A percentile compares a stretch with the other conserved stretches of the same genome.
Evolutionary conservation across 2,888 invertebrate genomes (phyloP).

Genomic region (Acleris literana): DNA sequence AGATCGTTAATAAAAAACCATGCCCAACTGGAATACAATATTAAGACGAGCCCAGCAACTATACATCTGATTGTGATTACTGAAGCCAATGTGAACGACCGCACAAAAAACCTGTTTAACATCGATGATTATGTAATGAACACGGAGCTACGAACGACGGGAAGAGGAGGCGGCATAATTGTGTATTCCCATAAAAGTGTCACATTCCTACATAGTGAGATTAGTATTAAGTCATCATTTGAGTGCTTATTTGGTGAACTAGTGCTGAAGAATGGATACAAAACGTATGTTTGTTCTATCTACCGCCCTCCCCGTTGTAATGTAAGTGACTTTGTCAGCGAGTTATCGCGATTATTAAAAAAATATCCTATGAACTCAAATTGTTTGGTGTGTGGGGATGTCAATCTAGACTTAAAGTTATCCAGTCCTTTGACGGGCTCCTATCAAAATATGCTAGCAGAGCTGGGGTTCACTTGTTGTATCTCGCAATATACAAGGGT

Average conservation of each 20-base stretch:
- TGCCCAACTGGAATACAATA: background rate
- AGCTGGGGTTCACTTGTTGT: too few relatives aligned
- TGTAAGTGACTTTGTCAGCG: too few relatives aligned
- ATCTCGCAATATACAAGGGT: too few relatives aligned
- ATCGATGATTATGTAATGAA: background rate
- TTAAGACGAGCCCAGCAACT: background rate
- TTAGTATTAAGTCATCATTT: background rate
- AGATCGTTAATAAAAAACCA: background rate
- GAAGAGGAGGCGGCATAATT: slow-evolving; percentile 3
- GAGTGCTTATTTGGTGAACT: background rate
- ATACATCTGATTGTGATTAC: background rate
- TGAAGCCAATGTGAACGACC: background rate
- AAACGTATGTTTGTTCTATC: too few relatives aligned
- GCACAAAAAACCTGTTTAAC: background rate
- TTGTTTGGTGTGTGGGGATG: too few relatives aligned
- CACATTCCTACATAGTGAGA: background rate
- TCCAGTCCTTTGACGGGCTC: too few relatives aligned
- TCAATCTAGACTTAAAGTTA: too few relatives aligned
- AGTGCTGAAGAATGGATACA: background rate
- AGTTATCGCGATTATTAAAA: too few relatives aligned
- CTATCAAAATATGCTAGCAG: too few relatives aligned
- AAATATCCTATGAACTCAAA: too few relatives aligned
- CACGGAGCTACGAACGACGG: background rate
- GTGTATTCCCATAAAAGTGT: background rate
- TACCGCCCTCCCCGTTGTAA: too few relatives aligned